Evolutionary conservation across 2,888 invertebrate genomes (phyloP), one percentile per base, ranked within the genome.

Genomic region (Calameuta filiformis): DNA sequence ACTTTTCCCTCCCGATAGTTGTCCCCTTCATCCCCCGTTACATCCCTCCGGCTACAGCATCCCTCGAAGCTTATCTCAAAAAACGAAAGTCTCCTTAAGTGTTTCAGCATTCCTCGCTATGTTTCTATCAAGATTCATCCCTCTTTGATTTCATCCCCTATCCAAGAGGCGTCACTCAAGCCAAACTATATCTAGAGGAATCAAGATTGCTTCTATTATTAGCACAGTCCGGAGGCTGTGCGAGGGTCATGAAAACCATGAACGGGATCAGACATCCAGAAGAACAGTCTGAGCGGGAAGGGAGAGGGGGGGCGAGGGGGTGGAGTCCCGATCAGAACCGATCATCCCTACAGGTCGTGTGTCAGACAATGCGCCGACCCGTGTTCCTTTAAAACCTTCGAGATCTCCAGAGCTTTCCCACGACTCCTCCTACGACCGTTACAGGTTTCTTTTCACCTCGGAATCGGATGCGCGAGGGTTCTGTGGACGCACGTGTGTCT

Each of bases 341-440:
- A 56, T 56, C 56, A 56, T 56, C 56, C 56, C 56, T 23, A 56
- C 56, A 56, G 56, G 86, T 86, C 88, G 88, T 87, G 86, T 85
- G 87, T 84, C 83, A 84, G 85, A 88, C 88, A 87, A 88, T 87
- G 83, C 80, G 83, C 73, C 81, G 77, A 83, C 83, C 81, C 83
- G 80, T 82, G 85, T 81, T 81, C 81, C 82, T 80, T 83, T 81
- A 81, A 84, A 84, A 80, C 81, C 83, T 83, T 81, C 79, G 82
- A 81, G 84, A 85, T 83, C 86, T 83, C 80, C 81, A 81, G 83
- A 82, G 85, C 86, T 88, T 89, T 89, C 89, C 89, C 89, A 89
- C 89, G 89, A 88, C 86, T 88, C 88, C 88, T 89, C 89, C 89
- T 88, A 89, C 89, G 86, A 87, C 87, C 89, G 86, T 87, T 85